Evolutionary conservation across 2,797 vertebrate genomes (phyloP).

Genomic region (Onychomys leucogaster): DNA sequence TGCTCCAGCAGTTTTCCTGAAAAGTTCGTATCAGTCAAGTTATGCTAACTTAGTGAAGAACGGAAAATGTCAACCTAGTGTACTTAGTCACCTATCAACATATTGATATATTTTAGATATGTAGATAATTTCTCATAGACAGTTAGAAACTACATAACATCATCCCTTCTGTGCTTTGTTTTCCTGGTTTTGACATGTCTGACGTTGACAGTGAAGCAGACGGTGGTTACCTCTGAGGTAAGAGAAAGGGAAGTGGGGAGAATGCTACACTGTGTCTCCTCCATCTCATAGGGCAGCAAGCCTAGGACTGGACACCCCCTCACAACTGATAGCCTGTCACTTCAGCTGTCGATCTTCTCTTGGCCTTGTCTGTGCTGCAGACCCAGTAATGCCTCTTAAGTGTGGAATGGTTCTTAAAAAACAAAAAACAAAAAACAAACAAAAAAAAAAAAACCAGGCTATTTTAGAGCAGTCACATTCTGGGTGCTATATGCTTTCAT

Average conservation of each 20-base stretch:
- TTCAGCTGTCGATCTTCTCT: not conserved
- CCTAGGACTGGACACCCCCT: not conserved
- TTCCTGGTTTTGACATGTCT: not conserved
- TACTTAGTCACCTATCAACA: not conserved
- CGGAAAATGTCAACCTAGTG: not conserved
- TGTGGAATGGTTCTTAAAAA: not conserved
- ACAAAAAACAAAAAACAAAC: not conserved
- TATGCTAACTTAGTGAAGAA: not conserved
- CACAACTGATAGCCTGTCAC: not conserved
- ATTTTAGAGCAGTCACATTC: not conserved
- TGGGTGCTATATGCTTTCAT: not conserved
- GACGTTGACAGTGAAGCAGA: not conserved
- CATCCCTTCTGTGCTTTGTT: not conserved
- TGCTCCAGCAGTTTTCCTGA: not conserved
- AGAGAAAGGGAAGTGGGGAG: not conserved
- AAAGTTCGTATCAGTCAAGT: not conserved
- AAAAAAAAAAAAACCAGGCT: not conserved
- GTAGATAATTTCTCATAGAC: not conserved
- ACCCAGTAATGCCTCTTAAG: not conserved
- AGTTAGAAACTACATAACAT: not conserved
- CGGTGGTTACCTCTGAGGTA: not conserved
- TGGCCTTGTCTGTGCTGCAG: not conserved
- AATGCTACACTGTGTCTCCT: not conserved
- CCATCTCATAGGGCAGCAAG: not conserved
- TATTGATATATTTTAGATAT: slow-evolving; percentile 5